Percentiles rank a stretch among this genome's conserved stretches.
These are phyloP conservation scores for Patella pellucida DNA, from an alignment of 2,888 invertebrate species.

Conservation along the genomic window DNA sequence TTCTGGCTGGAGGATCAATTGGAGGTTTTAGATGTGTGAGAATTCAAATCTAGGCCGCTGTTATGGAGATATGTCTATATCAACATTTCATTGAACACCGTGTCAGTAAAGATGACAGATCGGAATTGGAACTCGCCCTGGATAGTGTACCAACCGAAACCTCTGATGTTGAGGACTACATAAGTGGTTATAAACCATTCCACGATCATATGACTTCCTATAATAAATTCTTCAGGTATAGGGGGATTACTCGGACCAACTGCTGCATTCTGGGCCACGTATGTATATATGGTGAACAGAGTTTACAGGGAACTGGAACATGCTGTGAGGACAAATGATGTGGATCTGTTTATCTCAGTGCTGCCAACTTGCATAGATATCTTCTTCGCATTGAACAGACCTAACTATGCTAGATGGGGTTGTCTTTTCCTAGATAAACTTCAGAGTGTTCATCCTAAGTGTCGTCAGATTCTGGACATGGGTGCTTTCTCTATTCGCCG, in stretches of 20 bases:
- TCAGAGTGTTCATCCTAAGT: conserved; percentile 16
- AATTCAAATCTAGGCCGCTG: conserved; percentile 17
- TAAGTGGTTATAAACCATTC: background rate
- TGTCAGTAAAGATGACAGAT: too few species aligned
- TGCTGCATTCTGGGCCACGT: conserved; percentile 22
- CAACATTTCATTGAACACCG: too few species aligned
- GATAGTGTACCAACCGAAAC: conserved; percentile 11
- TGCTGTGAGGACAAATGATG: conserved; percentile 19
- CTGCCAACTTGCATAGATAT: conserved; percentile 8
- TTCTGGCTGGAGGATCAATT: too few species aligned
- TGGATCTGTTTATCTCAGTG: background rate
- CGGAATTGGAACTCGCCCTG: background rate
- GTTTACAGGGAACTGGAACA: background rate
- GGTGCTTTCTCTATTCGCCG: background rate
- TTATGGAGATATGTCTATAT: conserved; percentile 13
- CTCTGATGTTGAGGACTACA: conserved; percentile 6
- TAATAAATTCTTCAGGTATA: conserved; percentile 13
- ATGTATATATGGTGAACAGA: conserved; percentile 17
- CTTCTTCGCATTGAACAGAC: conserved; percentile 26
- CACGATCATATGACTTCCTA: background rate
- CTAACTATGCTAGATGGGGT: conserved; percentile 28
- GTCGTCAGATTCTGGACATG: background rate
- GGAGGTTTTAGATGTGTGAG: conserved; percentile 20
- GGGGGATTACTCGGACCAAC: conserved; percentile 19
- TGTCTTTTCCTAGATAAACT: conserved; percentile 23